These are phyloP conservation scores for Drosophila trapezifrons DNA, from an alignment of 1,140 invertebrate species.

Conservation along the genomic window DNA sequence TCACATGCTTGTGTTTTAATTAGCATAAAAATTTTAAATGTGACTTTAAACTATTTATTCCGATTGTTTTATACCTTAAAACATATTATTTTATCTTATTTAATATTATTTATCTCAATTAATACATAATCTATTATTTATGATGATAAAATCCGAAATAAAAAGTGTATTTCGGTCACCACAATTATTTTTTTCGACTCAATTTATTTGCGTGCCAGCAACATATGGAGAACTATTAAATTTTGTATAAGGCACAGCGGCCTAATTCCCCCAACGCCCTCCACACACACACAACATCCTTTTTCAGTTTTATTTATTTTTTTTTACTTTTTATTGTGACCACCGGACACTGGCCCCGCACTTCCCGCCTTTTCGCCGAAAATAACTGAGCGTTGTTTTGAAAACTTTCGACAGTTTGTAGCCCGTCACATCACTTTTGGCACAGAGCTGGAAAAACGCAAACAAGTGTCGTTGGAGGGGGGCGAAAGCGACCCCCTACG, in stretches of 20 bases:
- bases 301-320: not conserved
- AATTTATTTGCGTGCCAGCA: constrained; percentile 23
- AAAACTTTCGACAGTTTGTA: constrained; percentile 71
- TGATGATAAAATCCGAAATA: no score
- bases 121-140: not conserved
- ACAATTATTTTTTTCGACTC: not conserved
- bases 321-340: not conserved
- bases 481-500: not conserved
- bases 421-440: constrained; percentile 56
- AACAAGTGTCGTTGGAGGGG: constrained; percentile 12
- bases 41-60: not conserved
- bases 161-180: not conserved
- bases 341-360: no score
- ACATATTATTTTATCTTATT: no score
- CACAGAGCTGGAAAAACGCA: constrained; percentile 31
- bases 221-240: constrained; percentile 34
- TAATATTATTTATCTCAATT: not conserved
- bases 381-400: constrained; percentile 51
- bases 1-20: no score
- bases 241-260: constrained; percentile 35
- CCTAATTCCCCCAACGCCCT: constrained; percentile 5
- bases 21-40: no score
- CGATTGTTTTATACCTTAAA: no score
- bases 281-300: not conserved
- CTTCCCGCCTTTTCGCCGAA: not conserved